A percentile compares a stretch with the other conserved stretches of the same genome.
phyloP scores from a whole-genome alignment of 2,113 vertebrate genomes.

The Rhabdornis inornatus region DNA sequence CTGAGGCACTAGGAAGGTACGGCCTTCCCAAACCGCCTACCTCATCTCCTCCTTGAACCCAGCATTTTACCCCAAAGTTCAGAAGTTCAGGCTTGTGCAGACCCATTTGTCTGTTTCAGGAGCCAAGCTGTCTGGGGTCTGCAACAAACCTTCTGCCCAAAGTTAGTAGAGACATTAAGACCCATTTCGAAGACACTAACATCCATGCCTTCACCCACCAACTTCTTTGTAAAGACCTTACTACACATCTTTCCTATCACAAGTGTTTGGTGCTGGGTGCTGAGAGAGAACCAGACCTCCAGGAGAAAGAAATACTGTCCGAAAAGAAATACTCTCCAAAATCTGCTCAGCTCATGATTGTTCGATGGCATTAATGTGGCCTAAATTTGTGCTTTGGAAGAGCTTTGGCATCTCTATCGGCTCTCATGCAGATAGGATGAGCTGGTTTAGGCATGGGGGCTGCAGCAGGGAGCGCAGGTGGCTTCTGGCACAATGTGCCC shows the following conservation, averaged over 20 bases:
- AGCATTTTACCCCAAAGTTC: not conserved
- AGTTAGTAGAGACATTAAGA: not conserved
- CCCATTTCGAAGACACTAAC: not conserved
- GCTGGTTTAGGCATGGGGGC: not conserved
- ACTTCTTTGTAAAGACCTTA: not conserved
- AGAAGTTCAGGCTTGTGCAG: not conserved
- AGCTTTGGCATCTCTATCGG: not conserved
- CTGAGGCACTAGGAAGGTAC: not conserved
- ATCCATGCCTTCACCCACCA: not conserved
- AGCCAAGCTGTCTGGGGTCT: not conserved
- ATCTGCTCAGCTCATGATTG: not conserved
- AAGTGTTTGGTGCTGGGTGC: not conserved
- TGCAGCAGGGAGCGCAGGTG: not conserved
- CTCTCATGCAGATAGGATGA: rapidly evolving
- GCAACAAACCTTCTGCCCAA: not conserved
- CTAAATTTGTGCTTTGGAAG: not conserved
- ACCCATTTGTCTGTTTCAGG: not conserved
- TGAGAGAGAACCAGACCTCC: not conserved
- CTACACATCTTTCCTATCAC: not conserved
- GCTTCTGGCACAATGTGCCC: not conserved
- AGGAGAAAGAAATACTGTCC: not conserved
- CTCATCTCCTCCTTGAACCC: not conserved
- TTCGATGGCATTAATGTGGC: rapidly evolving
- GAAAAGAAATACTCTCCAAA: not conserved
- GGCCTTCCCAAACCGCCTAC: rapidly evolving